Evolutionary conservation across 2,113 vertebrate species (phyloP).

Genomic region (Phrynocephalus versicolor): DNA sequence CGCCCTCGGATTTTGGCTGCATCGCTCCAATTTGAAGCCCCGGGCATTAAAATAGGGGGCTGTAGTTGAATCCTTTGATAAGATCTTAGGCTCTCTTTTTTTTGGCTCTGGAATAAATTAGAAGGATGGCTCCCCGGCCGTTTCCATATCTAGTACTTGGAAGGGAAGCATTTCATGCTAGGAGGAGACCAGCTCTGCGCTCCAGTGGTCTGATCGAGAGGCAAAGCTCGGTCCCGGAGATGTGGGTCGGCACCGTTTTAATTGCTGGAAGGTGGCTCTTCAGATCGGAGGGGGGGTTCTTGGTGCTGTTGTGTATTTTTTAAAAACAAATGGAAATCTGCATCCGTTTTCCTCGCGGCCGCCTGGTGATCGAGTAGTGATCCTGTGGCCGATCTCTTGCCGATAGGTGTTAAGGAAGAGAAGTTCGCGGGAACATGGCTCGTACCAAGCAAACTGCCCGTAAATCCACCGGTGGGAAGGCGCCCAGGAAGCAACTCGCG

Average conservation of each 20-base stretch:
- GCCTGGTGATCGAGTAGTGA: background rate
- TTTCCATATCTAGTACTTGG: slow-evolving; percentile 22
- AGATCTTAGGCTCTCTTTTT: slow-evolving; percentile 40
- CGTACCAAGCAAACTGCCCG: slow-evolving; percentile 81
- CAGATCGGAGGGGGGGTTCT: background rate
- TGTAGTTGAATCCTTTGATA: slow-evolving; percentile 15
- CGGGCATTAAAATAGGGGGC: background rate
- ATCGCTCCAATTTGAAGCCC: background rate
- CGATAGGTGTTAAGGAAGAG: slow-evolving; percentile 68
- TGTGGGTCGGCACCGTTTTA: slow-evolving; percentile 25
- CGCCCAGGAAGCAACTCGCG: slow-evolving; percentile 77
- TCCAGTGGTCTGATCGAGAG: slow-evolving; percentile 32
- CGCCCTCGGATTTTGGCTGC: slow-evolving; percentile 38
- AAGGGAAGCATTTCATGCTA: background rate
- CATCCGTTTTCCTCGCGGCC: background rate
- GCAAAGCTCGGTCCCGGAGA: slow-evolving; percentile 10
- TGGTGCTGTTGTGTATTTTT: background rate
- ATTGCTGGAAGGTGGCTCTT: slow-evolving; percentile 41
- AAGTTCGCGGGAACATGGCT: slow-evolving; percentile 70
- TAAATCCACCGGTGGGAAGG: slow-evolving; percentile 78
- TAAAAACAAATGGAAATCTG: background rate
- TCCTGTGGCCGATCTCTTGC: slow-evolving; percentile 36
- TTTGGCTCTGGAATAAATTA: slow-evolving; percentile 39
- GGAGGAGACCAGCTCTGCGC: background rate
- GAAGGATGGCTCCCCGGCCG: slow-evolving; percentile 1